Evolutionary conservation across 2,113 vertebrate genomes (phyloP).

Genomic region (Embiotoca jacksoni): DNA sequence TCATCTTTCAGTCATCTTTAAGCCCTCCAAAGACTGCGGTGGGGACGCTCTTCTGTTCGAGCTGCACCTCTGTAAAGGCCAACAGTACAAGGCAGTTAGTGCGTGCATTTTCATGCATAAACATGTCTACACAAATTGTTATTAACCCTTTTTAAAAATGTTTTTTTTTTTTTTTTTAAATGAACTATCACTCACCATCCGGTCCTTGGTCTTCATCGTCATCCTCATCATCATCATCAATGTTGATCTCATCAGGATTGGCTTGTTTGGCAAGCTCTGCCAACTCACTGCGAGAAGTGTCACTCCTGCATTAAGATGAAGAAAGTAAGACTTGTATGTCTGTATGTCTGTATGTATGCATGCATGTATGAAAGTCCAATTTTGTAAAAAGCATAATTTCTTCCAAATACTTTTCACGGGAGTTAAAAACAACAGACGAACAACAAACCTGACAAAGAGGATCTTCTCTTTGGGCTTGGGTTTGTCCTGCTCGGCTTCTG

Average conservation of each 20-base stretch:
- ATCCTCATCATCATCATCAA: conserved; percentile 86
- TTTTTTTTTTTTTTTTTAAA: background rate
- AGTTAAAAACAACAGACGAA: background rate
- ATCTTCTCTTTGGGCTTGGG: conserved; percentile 92
- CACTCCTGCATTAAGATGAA: conserved; percentile 83
- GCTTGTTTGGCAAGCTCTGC: conserved; percentile 90
- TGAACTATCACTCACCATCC: conserved; percentile 83
- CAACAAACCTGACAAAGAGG: conserved; percentile 90
- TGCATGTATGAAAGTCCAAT: background rate
- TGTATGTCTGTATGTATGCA: background rate
- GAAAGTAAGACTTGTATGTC: background rate
- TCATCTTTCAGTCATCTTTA: conserved; percentile 86
- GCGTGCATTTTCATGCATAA: background rate
- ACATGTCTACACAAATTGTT: background rate
- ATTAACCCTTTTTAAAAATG: background rate
- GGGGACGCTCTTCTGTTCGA: conserved; percentile 92
- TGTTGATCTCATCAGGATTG: conserved; percentile 94
- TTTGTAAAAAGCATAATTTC: background rate
- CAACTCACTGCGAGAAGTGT: conserved; percentile 90
- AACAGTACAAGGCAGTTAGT: conserved; percentile 14
- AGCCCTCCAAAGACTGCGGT: conserved; percentile 92
- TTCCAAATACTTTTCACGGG: background rate
- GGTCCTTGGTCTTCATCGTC: conserved; percentile 88
- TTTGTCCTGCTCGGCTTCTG: conserved; percentile 89
- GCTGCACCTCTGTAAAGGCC: conserved; percentile 87